phyloP scores from a whole-genome alignment of 53 echinoderm and acorn worm species.

The Hippasteria phrygiana region DNA sequence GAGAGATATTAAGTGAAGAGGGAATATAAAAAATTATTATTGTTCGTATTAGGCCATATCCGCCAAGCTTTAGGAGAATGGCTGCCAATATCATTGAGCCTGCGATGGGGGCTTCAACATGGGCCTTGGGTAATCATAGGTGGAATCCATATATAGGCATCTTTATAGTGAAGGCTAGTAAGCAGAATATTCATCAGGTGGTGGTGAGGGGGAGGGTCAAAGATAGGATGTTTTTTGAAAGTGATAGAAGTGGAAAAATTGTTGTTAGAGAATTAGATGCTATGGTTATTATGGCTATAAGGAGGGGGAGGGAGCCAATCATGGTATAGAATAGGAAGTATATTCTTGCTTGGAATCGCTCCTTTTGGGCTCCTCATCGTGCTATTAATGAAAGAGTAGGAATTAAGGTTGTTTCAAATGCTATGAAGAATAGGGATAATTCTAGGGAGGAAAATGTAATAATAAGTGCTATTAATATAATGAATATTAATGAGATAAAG shows the following conservation, averaged over 20 bases:
- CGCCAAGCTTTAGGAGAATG: conserved; percentile 76
- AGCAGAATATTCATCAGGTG: conserved; percentile 51
- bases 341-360: conserved; percentile 71
- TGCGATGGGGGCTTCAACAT: conserved; percentile 80
- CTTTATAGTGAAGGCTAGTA: conserved; percentile 73
- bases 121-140: conserved; percentile 79
- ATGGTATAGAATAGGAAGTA: conserved; percentile 81
- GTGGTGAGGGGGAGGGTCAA: no score
- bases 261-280: no score
- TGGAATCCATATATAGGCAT: conserved; percentile 76
- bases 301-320: conserved; percentile 64
- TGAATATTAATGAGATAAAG: no score
- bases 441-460: no score
- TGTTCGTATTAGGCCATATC: conserved; percentile 69
- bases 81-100: conserved; percentile 82
- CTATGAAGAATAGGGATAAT: conserved; percentile 73
- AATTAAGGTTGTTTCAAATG: conserved; percentile 72
- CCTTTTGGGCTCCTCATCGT: conserved; percentile 76
- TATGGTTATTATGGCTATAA: conserved; percentile 64
- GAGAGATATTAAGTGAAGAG: neutral
- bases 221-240: no score
- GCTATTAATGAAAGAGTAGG: conserved; percentile 73
- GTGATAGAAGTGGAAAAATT: no score
- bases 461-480: no score
- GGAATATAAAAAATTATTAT: conserved; percentile 6